A percentile compares a stretch with the other conserved stretches of the same genome.
phyloP scores from a whole-genome alignment of 2,888 invertebrate species.

The Hipparchia sbordonii region DNA sequence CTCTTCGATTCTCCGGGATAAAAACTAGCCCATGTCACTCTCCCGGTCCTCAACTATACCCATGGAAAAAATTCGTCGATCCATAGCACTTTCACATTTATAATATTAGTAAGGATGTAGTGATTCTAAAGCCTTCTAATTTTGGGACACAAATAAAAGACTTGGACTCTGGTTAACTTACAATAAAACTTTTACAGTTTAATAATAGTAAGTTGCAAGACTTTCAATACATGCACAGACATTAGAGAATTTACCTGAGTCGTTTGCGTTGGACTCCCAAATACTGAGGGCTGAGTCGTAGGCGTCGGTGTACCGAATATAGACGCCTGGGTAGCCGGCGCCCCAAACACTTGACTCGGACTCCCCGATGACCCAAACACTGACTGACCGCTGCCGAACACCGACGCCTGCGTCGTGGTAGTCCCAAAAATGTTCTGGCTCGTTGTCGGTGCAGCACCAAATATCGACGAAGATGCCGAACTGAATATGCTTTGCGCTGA shows the following conservation, averaged over 20 bases:
- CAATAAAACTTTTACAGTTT: no score
- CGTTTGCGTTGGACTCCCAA: conserved; percentile 46
- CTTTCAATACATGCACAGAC: no score
- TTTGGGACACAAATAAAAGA: no score
- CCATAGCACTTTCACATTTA: no score
- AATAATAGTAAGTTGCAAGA: no score
- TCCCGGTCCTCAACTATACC: no score
- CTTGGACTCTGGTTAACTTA: no score
- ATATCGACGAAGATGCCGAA: conserved; percentile 51
- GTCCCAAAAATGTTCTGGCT: conserved; percentile 42
- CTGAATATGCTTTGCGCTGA: conserved; percentile 45
- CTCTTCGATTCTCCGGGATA: no score
- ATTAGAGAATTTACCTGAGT: conserved; percentile 49
- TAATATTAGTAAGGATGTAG: no score
- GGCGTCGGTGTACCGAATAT: conserved; percentile 49
- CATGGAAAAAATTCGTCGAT: no score
- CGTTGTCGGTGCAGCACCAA: conserved; percentile 46
- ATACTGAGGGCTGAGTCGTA: conserved; percentile 50
- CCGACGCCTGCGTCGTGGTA: conserved; percentile 44
- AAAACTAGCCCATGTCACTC: no score
- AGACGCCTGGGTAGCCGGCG: conserved; percentile 43
- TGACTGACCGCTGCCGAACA: conserved; percentile 47
- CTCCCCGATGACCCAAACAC: conserved; percentile 48
- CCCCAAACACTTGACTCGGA: conserved; percentile 47
- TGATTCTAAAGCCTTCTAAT: no score